Base-by-base conservation (phyloP, 64 coral and sea anemone genomes). In the Dendrophyllia cribrosa region DNA sequence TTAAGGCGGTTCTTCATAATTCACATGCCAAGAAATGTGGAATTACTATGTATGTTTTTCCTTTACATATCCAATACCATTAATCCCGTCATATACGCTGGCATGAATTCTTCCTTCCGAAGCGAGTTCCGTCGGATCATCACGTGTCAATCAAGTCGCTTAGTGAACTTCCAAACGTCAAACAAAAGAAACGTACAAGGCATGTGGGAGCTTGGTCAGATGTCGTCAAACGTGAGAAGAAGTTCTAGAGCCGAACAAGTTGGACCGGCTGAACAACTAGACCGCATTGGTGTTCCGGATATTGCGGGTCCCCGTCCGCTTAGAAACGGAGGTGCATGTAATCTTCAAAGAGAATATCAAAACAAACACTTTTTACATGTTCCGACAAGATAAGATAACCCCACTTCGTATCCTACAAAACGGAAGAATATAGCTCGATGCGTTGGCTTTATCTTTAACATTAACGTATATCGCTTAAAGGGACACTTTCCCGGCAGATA, bases 101-200 rank as follows among this genome's bases (percentile, higher is more conserved):
- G 80, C 15, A 83, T 83, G 80, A 83, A 83, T 83, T 66, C 61
- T n/a, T 49, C 59, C 26, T 83, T 83, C 45, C 64, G 80, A 50
- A 64, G 17, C 26, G 80, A 66, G 80, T 66, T 83, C 44, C 80
- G 80, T 23, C 44, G 80, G 15, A 83, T 83, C 45, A 22, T 83
- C 45, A 50, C 61, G 4, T 83, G 60, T 67, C 45, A 17, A 66
- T 83, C 80, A 10, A 66, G 23, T 17, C 23, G 23, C 24, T 7
- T 60, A 5, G 23, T 61, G 4, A 43, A 9, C 13, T 26, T 23
- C 4, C 23, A 60, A 16, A 13, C 53, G 4, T 60, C 11, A 61
- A 11, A 17, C 12, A 22, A 17, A 17, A 16, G 77, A 61, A 80
- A 80, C 5, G 7, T 21, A 59, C 3, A 55, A 6, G 23, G 15